Base-by-base conservation (phyloP, 1,140 invertebrate genomes). In the Parapsyche elsis region DNA sequence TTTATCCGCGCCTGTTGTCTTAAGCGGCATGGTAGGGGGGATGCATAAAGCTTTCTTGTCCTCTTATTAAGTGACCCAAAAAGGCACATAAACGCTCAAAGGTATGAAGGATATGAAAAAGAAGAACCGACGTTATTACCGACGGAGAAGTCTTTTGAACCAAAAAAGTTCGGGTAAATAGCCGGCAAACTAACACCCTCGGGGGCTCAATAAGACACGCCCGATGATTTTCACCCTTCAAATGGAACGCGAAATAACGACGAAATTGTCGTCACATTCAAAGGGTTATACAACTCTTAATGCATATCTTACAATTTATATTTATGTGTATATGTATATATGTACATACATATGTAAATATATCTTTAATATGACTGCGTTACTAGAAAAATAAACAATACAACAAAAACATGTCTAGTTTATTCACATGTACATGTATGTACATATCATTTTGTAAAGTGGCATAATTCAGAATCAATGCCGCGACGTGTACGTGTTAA, bases 61-160 rank as follows among this genome's bases (percentile, higher is more conserved):
- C 75, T 80, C 76, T 78, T 80, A 82, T 82, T 80, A 83, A 75
- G 79, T 82, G 81, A 83, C 81, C 81, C 81, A 71, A 83, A 82
- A 82, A 81, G 70, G 79, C 79, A 76, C 73, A 83, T 83, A 83
- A 83, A 78, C 57, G 71, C 79, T 79, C 79, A 74, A 64, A 79
- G 79, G 75, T 73, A 45, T 71, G 38, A 26, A 77, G 81, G 81
- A 83, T 80, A 83, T 83, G 81, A 83, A 83, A 83, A 82, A 82
- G 77, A 76, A 79, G 75, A 12, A 38, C 53, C 24, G 16, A 44
- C 49, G 75, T 78, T 78, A 71, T 76, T 59, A 53, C 67, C 44
- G 7, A 75, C 23, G 44, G n/a, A 21, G 61, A 21, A n/a, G 10
- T 61, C 74, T 24, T 61, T 76, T 59, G 53, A 49, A 30, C 57